Evolutionary conservation across 2,113 vertebrate species (phyloP).

Genomic region (Thalassarche chlororhynchos): DNA sequence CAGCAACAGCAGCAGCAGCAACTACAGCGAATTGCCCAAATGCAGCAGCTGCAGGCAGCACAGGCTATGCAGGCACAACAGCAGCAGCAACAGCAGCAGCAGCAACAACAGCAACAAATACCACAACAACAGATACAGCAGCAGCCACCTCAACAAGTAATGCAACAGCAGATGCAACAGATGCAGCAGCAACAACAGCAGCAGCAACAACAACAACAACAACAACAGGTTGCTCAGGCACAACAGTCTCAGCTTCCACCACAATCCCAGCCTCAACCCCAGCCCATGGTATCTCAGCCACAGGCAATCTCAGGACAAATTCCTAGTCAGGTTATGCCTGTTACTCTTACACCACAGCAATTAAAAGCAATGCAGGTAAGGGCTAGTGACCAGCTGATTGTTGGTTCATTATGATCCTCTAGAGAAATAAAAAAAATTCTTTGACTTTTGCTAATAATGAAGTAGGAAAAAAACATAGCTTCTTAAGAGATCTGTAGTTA

Average conservation of each 20-base stretch:
- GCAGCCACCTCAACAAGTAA: conserved; percentile 73
- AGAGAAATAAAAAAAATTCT: background rate
- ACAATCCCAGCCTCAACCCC: conserved; percentile 73
- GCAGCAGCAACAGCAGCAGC: conserved; percentile 75
- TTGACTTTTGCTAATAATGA: background rate
- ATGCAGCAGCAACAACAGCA: conserved; percentile 82
- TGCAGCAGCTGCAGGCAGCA: conserved; percentile 78
- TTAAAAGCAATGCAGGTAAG: conserved; percentile 71
- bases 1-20: conserved; percentile 79
- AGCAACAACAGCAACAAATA: conserved; percentile 75
- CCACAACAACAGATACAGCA: conserved; percentile 78
- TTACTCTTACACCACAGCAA: conserved; percentile 71
- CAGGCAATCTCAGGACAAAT: conserved; percentile 78
- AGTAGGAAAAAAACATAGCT: background rate
- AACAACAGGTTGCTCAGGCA: conserved; percentile 80
- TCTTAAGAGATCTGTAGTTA: background rate
- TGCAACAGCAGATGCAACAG: conserved; percentile 80
- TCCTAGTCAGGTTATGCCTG: conserved; percentile 69
- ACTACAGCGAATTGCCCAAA: conserved; percentile 78
- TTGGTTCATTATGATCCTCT: background rate
- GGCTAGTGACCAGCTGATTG: background rate
- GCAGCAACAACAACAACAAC: conserved; percentile 69
- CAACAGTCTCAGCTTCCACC: conserved; percentile 74
- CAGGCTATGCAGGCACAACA: conserved; percentile 74
- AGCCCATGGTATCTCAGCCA: conserved; percentile 76